Evolutionary conservation across 2,888 invertebrate genomes (phyloP), one percentile per base, ranked within the genome.

Genomic region (Agrenia bidenticulata): DNA sequence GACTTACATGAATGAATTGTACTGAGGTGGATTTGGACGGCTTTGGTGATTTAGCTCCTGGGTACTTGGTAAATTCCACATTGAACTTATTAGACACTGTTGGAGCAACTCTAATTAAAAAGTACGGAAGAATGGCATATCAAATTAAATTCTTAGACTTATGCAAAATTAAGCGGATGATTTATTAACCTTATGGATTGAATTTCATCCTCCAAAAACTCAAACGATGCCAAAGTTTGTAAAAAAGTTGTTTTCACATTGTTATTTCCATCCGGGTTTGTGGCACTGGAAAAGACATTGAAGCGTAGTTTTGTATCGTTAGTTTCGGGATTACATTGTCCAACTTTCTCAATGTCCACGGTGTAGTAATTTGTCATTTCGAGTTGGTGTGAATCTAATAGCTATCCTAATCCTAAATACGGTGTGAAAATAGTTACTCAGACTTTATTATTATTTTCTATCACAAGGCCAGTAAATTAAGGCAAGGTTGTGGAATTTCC

Each of bases 161-260:
- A 5, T 21, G 5, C 23, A 17, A 17, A 45, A 45, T 4, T 4
- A 45, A 23, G 7, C 4, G 26, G 51, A 7, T 13, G 2, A 51
- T 51, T 45, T 11, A 45, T 45, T 45, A 19, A 55, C 55, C 15
- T 55, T 26, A 55, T 55, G 27, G 55, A 55, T 9, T 32, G 55
- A 32, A 55, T 55, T 19, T 26, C 55, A 13, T 55, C 27, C 17
- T 32, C 37, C 26, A 55, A 17, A 9, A 55, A 19, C 7, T 55
- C 55, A 17, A 55, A 55, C 27, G 23, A 27, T 21, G 55, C 55
- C n/a, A 55, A 32, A 9, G 24, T 55, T 17, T 32, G 21, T 4
- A 7, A 2, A 13, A 4, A 17, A 9, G 51, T 17, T 4, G 5
- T 26, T 4, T 55, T 26, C 2, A 55, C 2, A 19, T 55, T 27